These are phyloP conservation scores for Sebastolobus altivelis DNA, from an alignment of 2,797 vertebrate species.

Conservation along the genomic window DNA sequence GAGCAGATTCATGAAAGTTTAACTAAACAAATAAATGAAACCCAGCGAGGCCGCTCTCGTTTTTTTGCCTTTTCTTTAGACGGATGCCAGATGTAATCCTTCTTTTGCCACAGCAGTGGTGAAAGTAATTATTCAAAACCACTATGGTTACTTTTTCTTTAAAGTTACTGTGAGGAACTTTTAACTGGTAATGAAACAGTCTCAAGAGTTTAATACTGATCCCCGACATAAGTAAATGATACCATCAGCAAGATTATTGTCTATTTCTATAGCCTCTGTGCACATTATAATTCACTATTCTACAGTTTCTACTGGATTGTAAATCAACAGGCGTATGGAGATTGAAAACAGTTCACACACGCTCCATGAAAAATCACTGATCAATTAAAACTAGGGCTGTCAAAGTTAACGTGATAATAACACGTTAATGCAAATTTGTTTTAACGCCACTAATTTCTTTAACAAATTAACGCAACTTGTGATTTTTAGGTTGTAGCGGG, in stretches of 20 bases:
- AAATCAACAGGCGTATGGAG: background rate
- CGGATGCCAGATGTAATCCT: constrained; percentile 47
- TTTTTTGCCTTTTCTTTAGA: constrained; percentile 33
- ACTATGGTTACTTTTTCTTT: background rate
- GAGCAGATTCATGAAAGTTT: constrained; percentile 47
- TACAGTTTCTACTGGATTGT: background rate
- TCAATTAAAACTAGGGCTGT: no score
- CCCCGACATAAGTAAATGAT: background rate
- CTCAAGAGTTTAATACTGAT: background rate
- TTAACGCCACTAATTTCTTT: no score
- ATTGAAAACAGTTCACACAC: background rate
- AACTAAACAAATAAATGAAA: constrained; percentile 57
- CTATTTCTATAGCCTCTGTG: background rate
- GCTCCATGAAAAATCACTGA: background rate
- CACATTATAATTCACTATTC: background rate
- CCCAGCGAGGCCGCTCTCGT: background rate
- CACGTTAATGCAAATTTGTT: accelerated
- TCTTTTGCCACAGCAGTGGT: constrained; percentile 12
- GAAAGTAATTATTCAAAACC: constrained; percentile 5
- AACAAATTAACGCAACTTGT: no score
- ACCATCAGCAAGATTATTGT: no score
- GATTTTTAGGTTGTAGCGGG: no score
- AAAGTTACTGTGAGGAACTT: background rate
- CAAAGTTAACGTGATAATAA: no score
- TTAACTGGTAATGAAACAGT: background rate